Percentiles rank a stretch among this genome's conserved stretches.
phyloP scores from a whole-genome alignment of 2,888 invertebrate species.

The Acholoe squamosa region DNA sequence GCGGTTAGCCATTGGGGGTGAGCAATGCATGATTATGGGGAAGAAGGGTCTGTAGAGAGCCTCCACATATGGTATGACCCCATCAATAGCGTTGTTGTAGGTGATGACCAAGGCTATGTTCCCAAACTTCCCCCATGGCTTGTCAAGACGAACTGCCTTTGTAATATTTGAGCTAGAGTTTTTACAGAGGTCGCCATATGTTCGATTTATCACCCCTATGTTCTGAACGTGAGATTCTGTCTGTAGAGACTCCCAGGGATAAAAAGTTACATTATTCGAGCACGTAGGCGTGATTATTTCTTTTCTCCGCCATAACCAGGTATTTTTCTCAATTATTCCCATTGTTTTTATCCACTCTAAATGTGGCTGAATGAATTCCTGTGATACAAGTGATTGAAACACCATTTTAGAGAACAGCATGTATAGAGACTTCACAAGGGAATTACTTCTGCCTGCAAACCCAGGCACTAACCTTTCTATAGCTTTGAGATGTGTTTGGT shows the following conservation, averaged over 20 bases:
- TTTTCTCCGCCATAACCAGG: background rate
- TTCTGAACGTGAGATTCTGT: background rate
- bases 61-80: background rate
- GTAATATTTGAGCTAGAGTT: background rate
- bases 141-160: background rate
- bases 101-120: conserved; percentile 3
- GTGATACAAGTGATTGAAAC: background rate
- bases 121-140: background rate
- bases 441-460: background rate
- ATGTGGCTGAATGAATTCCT: background rate
- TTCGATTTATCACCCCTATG: background rate
- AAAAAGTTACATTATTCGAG: background rate
- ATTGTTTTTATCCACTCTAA: background rate
- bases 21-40: conserved; percentile 12
- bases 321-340: background rate
- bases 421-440: background rate
- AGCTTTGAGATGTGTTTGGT: background rate
- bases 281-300: background rate
- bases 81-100: background rate
- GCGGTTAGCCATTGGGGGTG: background rate
- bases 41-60: conserved; percentile 13
- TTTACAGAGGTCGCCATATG: background rate
- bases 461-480: background rate
- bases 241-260: background rate
- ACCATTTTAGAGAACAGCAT: background rate